Evolutionary conservation across 1,140 invertebrate species (phyloP).

Genomic region (Paraescarpia echinospica): DNA sequence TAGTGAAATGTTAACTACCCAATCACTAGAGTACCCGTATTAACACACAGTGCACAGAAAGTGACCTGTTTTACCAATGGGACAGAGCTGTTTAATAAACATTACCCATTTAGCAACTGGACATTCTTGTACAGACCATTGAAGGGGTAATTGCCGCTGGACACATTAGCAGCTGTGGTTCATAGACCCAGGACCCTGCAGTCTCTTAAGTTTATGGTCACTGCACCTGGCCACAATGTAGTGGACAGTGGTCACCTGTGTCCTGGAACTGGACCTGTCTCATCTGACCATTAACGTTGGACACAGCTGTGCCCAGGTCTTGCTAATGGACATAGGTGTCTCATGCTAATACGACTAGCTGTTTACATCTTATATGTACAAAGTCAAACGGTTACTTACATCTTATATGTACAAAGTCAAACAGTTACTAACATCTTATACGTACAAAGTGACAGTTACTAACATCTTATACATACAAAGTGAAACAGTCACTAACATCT

Average conservation of each 20-base stretch:
- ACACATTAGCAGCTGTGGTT: neutral
- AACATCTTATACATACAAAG: too few species aligned
- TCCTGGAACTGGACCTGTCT: neutral
- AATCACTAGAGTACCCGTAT: neutral
- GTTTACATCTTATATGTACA: neutral
- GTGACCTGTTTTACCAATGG: too few species aligned
- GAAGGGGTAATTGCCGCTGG: neutral
- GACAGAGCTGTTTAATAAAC: too few species aligned
- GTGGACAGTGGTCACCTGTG: neutral
- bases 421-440: too few species aligned
- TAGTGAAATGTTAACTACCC: neutral
- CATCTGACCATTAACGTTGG: neutral
- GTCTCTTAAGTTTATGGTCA: neutral
- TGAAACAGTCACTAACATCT: too few species aligned
- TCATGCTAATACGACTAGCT: neutral
- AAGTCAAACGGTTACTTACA: too few species aligned
- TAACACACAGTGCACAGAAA: neutral
- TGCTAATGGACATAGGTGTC: neutral
- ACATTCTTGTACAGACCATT: neutral
- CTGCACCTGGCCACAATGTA: neutral
- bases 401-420: too few species aligned
- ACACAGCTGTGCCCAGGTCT: neutral
- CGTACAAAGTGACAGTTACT: too few species aligned
- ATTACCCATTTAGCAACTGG: neutral
- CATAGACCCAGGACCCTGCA: neutral